phyloP scores from a whole-genome alignment of 2,113 vertebrate species.

The Chlamydotis undulata region DNA sequence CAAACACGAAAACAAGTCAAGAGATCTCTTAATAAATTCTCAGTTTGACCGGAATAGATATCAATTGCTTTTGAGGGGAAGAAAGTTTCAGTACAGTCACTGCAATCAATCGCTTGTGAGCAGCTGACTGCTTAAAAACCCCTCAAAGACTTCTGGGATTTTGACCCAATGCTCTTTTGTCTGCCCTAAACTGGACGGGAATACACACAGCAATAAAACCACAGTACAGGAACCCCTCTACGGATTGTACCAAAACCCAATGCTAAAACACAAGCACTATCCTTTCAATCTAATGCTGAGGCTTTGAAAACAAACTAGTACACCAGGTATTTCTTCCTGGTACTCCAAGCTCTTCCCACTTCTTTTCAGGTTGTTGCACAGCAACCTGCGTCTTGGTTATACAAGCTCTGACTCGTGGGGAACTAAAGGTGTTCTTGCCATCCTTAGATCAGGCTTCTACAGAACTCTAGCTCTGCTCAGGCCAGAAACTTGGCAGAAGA shows the following conservation, averaged over 20 bases:
- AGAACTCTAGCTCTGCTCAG: not conserved
- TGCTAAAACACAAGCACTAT: not conserved
- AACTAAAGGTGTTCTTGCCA: not conserved
- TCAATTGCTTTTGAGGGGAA: not conserved
- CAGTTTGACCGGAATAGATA: not conserved
- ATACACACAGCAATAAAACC: not conserved
- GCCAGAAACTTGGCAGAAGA: not conserved
- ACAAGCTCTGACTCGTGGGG: not conserved
- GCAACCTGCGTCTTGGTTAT: not conserved
- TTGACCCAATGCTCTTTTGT: not conserved
- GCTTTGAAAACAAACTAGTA: not conserved
- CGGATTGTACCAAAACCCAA: not conserved
- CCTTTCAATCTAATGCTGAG: not conserved
- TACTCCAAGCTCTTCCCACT: not conserved
- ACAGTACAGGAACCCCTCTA: not conserved
- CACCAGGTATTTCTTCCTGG: not conserved
- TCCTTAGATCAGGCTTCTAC: not conserved
- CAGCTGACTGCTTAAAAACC: not conserved
- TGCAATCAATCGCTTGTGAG: not conserved
- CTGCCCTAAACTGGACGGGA: not conserved
- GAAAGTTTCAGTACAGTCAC: not conserved
- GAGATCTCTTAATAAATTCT: not conserved
- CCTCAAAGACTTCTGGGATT: not conserved
- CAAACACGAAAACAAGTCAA: not conserved
- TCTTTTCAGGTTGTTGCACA: constrained; percentile 25